Conservation (phyloP, 2,113 vertebrate species). For the Recurvirostra avosetta region DNA sequence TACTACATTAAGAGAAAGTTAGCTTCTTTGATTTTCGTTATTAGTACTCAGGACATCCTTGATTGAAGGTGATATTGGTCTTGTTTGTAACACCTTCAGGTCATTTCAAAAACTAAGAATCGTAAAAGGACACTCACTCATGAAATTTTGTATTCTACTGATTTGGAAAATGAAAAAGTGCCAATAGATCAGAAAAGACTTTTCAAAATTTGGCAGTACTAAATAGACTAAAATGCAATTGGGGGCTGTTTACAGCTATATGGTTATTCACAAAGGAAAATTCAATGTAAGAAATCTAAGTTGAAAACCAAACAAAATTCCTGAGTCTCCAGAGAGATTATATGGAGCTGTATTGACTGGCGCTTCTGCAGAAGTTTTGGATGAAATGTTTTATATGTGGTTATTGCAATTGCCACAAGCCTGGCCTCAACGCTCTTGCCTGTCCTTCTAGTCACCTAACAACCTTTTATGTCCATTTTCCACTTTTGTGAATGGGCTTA, state of each 20-base stretch:
- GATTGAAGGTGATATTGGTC: neutral
- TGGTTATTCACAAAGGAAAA: neutral
- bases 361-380: neutral
- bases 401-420: neutral
- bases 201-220: neutral
- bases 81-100: neutral
- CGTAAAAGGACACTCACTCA: neutral
- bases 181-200: neutral
- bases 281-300: neutral
- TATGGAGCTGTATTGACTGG: neutral
- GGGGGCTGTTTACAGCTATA: neutral
- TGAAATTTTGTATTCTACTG: neutral
- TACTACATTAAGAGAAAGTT: neutral
- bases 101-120: neutral
- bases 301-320: neutral
- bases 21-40: neutral
- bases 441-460: neutral
- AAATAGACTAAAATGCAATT: neutral
- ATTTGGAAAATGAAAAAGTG: neutral
- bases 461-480: neutral
- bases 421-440: neutral
- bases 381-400: fast-evolving
- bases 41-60: neutral
- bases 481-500: neutral
- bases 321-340: neutral